Evolutionary conservation across 2,113 vertebrate species (phyloP).

Genomic region (Bubo bubo): DNA sequence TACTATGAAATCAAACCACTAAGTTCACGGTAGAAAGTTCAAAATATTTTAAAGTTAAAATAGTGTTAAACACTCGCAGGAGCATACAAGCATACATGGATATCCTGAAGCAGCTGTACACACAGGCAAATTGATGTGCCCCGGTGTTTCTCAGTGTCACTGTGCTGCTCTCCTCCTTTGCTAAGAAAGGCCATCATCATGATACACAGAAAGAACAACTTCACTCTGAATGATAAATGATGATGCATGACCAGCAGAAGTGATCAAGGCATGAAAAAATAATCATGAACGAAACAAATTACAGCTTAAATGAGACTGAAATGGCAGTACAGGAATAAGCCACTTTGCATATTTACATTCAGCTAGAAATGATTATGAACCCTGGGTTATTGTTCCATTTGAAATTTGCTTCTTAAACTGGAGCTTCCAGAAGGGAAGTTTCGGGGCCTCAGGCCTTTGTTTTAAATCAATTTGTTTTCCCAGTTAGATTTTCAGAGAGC

Average conservation of each 20-base stretch:
- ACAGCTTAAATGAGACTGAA: not conserved
- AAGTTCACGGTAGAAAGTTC: not conserved
- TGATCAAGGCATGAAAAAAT: not conserved
- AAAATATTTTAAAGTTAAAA: not conserved
- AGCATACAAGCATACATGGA: not conserved
- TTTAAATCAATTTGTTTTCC: not conserved
- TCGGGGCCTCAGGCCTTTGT: rapidly evolving
- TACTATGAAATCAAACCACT: not conserved
- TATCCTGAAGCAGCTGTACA: not conserved
- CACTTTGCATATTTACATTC: not conserved
- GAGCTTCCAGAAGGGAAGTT: not conserved
- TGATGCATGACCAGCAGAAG: not conserved
- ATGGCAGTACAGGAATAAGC: not conserved
- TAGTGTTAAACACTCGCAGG: not conserved
- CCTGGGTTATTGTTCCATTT: not conserved
- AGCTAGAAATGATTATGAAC: not conserved
- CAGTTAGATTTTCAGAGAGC: not conserved
- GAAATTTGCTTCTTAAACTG: not conserved
- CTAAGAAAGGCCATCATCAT: not conserved
- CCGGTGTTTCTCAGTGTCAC: not conserved
- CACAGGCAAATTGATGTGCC: not conserved
- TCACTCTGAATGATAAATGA: not conserved
- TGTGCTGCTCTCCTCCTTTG: not conserved
- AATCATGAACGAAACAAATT: not conserved
- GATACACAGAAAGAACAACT: not conserved